Conservation (phyloP, 2,888 invertebrate species). For the Philereme transversata region DNA sequence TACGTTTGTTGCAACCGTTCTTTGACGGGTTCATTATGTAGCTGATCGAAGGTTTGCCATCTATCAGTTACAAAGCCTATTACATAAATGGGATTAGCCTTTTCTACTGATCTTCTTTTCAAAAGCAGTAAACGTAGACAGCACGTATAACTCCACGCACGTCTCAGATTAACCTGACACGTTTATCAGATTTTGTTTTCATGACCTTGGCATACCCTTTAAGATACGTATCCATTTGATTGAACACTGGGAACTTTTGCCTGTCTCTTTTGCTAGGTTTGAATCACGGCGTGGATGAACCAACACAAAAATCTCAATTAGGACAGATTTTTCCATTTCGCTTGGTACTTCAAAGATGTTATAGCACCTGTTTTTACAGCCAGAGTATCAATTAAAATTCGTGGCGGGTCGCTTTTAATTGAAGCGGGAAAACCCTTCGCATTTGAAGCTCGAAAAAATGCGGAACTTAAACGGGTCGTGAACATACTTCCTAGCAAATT, state of each 20-base stretch:
- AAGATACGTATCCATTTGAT: not conserved
- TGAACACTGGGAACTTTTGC: not conserved
- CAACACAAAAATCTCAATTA: not conserved
- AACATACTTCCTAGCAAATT: not conserved
- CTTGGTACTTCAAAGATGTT: not conserved
- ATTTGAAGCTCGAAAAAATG: not conserved
- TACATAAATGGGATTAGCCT: too few species aligned
- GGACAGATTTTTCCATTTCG: not conserved
- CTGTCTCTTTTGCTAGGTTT: not conserved
- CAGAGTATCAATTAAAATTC: slow-evolving; percentile 31
- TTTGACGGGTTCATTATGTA: not conserved
- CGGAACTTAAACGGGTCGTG: not conserved
- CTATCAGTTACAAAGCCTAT: too few species aligned
- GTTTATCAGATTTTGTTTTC: not conserved
- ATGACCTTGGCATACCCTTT: not conserved
- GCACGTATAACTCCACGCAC: not conserved
- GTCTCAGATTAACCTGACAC: not conserved
- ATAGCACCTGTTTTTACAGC: slow-evolving; percentile 9
- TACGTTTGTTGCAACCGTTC: not conserved
- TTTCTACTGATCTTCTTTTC: not conserved
- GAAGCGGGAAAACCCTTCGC: not conserved
- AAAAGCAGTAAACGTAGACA: not conserved
- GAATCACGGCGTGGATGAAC: not conserved
- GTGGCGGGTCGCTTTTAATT: slow-evolving; percentile 6
- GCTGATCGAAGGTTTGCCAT: too few species aligned